phyloP scores from a whole-genome alignment of 2,113 vertebrate genomes.

The Laticauda colubrina region DNA sequence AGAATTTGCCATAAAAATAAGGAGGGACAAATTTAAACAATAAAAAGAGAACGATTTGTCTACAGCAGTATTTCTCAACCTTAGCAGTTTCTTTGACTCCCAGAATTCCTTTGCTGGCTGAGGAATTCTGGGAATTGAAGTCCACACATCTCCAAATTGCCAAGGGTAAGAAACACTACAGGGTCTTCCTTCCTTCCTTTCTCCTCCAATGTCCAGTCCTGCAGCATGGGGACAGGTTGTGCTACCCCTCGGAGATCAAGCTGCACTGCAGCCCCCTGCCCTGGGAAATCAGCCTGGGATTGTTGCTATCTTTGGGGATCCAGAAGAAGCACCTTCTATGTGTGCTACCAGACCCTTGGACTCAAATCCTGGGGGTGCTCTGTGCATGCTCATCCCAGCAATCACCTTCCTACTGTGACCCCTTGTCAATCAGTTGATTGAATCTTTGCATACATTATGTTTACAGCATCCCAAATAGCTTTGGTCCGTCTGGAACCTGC shows the following conservation, averaged over 20 bases:
- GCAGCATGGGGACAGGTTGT: neutral
- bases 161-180: neutral
- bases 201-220: neutral
- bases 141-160: neutral
- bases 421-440: neutral
- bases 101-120: neutral
- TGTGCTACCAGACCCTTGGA: neutral
- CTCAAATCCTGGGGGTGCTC: neutral
- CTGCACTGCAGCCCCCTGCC: neutral
- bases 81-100: neutral
- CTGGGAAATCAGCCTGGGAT: neutral
- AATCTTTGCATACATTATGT: neutral
- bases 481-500: neutral
- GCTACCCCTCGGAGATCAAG: neutral
- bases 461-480: neutral
- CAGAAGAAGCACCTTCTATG: neutral
- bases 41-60: neutral
- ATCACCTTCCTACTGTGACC: neutral
- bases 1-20: neutral
- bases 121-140: neutral
- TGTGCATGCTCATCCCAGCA: neutral
- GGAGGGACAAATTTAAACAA: neutral
- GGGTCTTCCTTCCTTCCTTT: neutral
- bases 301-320: neutral
- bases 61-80: neutral